Percentiles rank a stretch among this genome's conserved stretches.
phyloP scores from a whole-genome alignment of 2,113 vertebrate species.

The Conger conger region DNA sequence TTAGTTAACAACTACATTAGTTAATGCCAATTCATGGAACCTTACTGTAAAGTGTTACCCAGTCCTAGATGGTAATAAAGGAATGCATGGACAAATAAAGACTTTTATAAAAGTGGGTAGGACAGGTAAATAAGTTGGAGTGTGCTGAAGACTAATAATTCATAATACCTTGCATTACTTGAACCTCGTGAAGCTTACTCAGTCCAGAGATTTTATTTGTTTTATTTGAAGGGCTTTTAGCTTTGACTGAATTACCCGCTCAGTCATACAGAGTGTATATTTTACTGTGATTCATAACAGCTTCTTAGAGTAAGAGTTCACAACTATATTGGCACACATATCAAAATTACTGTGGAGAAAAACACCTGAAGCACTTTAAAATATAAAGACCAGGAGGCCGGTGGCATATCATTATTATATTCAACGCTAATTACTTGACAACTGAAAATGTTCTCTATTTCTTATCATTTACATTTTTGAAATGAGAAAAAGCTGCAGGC shows the following conservation, averaged over 20 bases:
- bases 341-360: neutral
- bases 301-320: neutral
- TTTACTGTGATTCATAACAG: neutral
- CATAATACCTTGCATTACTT: neutral
- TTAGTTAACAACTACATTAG: too few species aligned
- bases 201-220: neutral
- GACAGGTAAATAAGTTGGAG: neutral
- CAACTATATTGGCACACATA: neutral
- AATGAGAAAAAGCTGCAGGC: neutral
- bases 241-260: neutral
- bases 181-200: neutral
- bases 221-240: neutral
- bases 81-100: neutral
- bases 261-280: neutral
- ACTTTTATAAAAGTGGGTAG: neutral
- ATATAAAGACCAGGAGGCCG: too few species aligned
- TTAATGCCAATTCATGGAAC: too few species aligned
- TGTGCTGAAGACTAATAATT: neutral
- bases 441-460: neutral
- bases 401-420: too few species aligned
- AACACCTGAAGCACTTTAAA: too few species aligned
- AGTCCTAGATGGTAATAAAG: too few species aligned
- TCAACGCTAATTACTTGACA: neutral
- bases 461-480: neutral
- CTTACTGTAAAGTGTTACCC: too few species aligned